These are phyloP conservation scores for Dryoscopus gambensis DNA, from an alignment of 2,113 vertebrate genomes.

Conservation along the genomic window DNA sequence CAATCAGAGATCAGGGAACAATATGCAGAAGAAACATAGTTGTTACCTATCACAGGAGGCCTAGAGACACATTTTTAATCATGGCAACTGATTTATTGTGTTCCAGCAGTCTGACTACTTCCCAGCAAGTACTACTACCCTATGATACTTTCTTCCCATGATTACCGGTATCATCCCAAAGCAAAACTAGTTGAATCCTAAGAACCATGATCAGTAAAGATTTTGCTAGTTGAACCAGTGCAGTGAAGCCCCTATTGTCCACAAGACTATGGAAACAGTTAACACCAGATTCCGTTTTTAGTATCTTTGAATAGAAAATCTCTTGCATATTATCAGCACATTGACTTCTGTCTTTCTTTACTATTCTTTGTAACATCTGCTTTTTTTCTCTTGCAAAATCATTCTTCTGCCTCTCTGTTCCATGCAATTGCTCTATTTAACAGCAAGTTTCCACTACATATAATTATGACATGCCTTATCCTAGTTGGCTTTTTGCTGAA, in stretches of 20 bases:
- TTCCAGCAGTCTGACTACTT: conserved; percentile 20
- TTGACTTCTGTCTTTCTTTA: background rate
- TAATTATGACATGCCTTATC: conserved; percentile 62
- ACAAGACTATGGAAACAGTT: background rate
- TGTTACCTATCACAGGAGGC: background rate
- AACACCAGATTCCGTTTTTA: background rate
- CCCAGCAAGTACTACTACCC: background rate
- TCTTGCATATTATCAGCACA: background rate
- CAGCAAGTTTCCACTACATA: conserved; percentile 56
- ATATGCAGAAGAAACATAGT: background rate
- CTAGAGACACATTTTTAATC: background rate
- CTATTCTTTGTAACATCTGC: conserved; percentile 28
- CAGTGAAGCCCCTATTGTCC: background rate
- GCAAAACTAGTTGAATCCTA: background rate
- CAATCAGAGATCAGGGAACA: background rate
- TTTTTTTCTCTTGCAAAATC: conserved; percentile 36
- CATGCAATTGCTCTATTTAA: conserved; percentile 9
- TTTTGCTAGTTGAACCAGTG: background rate
- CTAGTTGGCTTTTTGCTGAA: conserved; percentile 67
- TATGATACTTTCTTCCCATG: background rate
- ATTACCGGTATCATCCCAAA: background rate
- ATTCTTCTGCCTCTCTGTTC: background rate
- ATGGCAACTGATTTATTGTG: conserved; percentile 6
- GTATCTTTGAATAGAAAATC: background rate
- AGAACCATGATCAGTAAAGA: background rate